Conservation (phyloP, 2,888 invertebrate genomes). For the Rhaphigaster nebulosa region DNA sequence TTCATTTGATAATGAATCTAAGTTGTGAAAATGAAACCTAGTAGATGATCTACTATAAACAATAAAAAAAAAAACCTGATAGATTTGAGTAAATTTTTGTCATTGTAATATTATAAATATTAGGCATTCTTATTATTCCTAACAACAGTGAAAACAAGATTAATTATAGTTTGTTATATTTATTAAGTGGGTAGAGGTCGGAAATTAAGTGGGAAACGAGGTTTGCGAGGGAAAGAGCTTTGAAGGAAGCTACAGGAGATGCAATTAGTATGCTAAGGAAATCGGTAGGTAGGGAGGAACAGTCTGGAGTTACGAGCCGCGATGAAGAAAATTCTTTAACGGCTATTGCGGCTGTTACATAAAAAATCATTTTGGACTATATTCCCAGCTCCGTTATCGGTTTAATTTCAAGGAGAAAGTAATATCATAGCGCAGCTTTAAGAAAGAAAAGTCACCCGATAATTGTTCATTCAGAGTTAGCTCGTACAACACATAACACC, state of each 20-base stretch:
- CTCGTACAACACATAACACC: background rate
- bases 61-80: too few relatives aligned
- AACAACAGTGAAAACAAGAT: background rate
- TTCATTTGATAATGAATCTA: too few relatives aligned
- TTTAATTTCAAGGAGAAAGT: background rate
- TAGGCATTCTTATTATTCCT: background rate
- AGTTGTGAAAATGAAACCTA: too few relatives aligned
- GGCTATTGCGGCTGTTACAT: background rate
- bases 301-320: background rate
- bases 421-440: background rate
- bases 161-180: background rate
- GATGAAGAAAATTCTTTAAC: background rate
- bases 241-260: background rate
- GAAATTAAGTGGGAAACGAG: background rate
- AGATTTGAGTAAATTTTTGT: background rate
- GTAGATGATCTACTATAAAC: too few relatives aligned
- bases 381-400: background rate
- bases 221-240: background rate
- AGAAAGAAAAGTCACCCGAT: background rate
- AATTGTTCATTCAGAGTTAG: background rate
- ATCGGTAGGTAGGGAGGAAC: background rate
- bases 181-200: background rate
- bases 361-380: background rate
- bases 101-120: background rate
- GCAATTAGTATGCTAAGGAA: background rate